phyloP scores from a whole-genome alignment of 2,888 invertebrate species.

The Teleiodes luculella region DNA sequence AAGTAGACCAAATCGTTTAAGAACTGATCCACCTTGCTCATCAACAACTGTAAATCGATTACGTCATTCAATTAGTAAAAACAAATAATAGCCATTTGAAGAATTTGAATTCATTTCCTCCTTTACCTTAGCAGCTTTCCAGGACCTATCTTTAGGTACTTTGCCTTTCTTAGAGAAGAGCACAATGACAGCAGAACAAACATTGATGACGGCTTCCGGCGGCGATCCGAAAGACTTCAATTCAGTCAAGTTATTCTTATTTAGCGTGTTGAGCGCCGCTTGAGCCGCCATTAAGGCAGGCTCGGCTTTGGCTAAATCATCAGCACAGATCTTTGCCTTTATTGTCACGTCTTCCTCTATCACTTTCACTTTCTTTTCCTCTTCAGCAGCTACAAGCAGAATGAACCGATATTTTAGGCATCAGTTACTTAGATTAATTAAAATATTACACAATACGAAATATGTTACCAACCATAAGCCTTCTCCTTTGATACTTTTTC shows the following conservation, averaged over 20 bases:
- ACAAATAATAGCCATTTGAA: background rate
- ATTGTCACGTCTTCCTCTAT: slow-evolving; percentile 93
- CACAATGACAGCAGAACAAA: slow-evolving; percentile 92
- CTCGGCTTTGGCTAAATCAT: slow-evolving; percentile 93
- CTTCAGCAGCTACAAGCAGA: slow-evolving; percentile 80
- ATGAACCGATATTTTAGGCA: background rate
- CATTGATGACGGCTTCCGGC: slow-evolving; percentile 91
- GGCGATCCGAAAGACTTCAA: slow-evolving; percentile 96
- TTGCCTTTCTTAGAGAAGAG: slow-evolving; percentile 90
- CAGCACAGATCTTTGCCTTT: slow-evolving; percentile 91
- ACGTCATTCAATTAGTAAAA: background rate
- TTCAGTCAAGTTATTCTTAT: slow-evolving; percentile 96
- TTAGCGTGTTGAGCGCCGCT: slow-evolving; percentile 93
- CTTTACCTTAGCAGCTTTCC: slow-evolving; percentile 91
- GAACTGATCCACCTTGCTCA: slow-evolving; percentile 94
- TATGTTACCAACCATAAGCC: slow-evolving; percentile 82
- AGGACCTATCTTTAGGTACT: slow-evolving; percentile 93
- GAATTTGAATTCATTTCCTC: slow-evolving; percentile 13
- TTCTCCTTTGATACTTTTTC: slow-evolving; percentile 94
- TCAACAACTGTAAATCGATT: slow-evolving; percentile 78
- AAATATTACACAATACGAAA: background rate
- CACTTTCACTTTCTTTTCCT: slow-evolving; percentile 92
- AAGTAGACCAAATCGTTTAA: slow-evolving; percentile 89
- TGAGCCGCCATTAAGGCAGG: slow-evolving; percentile 94
- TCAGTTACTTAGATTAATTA: background rate